Evolutionary conservation across 2,113 vertebrate genomes (phyloP), one percentile per base, ranked within the genome.

Genomic region (Crotalus tigris): DNA sequence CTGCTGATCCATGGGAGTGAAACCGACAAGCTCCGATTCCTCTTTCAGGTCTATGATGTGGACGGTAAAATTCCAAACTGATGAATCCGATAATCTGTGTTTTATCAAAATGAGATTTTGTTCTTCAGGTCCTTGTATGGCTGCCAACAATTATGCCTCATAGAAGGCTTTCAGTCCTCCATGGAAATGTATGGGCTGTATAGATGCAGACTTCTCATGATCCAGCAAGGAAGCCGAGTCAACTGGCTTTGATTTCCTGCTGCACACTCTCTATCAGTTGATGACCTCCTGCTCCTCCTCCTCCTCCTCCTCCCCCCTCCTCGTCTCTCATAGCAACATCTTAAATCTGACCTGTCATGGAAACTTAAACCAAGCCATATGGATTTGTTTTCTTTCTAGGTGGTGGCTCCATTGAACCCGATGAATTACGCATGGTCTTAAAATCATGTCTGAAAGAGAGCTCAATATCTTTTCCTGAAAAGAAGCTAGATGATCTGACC

Each of bases 21-120:
- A 95, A 97, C 95, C 0, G 99, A 99, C 96, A 99, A 99, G 90
- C 98, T 99, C 51, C 94, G 29, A 1, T 99, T 99, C 97, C 98
- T 99, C 89, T 99, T 99, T 97, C 98, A 97, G 91, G 98, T 99
- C 24, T 99, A 99, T 0, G 98, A 99, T 0, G 97, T 99, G 19
- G 98, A 99, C 0, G 98, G 98, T 99, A 93, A 98, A 97, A 5
- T 0, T 5, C 1, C 3, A 46, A 15, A 39, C 39, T 1, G 4
- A 0, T 0, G 0, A 3, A 2, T 13, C 0, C 0, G 0, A 4
- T 17, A 1, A 24, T 5, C 26, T 13, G 21, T n/a, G 7, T 51
- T 53, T 53, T 90, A 51, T 46, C 69, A 86, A 92, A 81, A 13
- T 75, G 13, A 90, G 44, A 8, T 89, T 54, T 44, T 53, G n/a